Base-by-base conservation (phyloP, 2,113 vertebrate genomes). In the Trichechus manatus region DNA sequence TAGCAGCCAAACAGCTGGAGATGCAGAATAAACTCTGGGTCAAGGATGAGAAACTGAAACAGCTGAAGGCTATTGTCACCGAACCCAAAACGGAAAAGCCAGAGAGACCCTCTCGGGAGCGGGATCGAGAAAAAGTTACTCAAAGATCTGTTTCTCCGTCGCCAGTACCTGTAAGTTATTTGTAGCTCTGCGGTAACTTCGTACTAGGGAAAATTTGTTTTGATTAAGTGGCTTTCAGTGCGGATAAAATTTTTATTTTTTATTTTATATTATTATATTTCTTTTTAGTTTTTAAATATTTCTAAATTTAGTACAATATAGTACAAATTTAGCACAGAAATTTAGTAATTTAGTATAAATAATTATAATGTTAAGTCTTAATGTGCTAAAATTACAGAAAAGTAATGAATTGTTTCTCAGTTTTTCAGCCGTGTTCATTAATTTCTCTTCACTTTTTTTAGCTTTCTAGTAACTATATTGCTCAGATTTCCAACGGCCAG, bases 1-100 rank as follows among this genome's bases (percentile, higher is more conserved):
- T 99, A 66, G 99, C 99, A 6, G 99, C 99, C 14, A 99, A 99
- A 96, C 99, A 99, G 98, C 98, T 99, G 93, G 99, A 99, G 97
- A 99, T 99, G 99, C 99, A 99, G 98, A 99, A 99, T 98, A 99
- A 99, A 95, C 99, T 99, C 17, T 99, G 99, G 99, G 99, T 99
- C 93, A 99, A 99, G 97, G 99, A 99, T 0, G 99, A 99, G 96
- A 99, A 99, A 85, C 98, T 99, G 97, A 99, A 99, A 98, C 99
- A 99, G 83, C 99, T 99, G 6, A 99, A 99, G 98, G 99, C 99
- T 68, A 99, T 99, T 6, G 99, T 99, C 47, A 99, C 99, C 0
- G 99, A 99, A 63, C 98, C 98, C 61, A 99, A 99, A 94, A 64
- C 72, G 0, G 98, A 98, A n/a, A 98, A 98, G 5, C 99, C 99